phyloP scores from a whole-genome alignment of 1,140 invertebrate species.

The Triops longicaudatus region DNA sequence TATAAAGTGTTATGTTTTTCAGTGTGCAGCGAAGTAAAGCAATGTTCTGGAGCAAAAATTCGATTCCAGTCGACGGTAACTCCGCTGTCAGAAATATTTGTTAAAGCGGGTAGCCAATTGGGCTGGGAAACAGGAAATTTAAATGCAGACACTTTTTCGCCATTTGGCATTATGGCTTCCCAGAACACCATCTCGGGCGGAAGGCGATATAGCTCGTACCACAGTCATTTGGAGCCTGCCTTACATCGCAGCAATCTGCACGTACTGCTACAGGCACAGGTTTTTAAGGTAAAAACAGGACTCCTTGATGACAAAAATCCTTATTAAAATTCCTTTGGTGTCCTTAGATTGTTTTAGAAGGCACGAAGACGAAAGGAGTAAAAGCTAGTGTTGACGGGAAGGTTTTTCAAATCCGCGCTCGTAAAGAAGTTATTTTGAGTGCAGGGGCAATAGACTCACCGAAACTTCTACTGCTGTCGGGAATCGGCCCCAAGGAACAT shows the following conservation, averaged over 20 bases:
- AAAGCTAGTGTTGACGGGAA: conserved; percentile 35
- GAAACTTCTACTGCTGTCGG: conserved; percentile 62
- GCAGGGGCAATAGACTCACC: conserved; percentile 61
- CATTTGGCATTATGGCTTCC: conserved; percentile 35
- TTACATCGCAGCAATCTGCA: conserved; percentile 57
- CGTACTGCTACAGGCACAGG: conserved; percentile 56
- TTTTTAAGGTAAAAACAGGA: conserved; percentile 42
- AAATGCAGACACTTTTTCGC: conserved; percentile 36
- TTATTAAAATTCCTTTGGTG: neutral
- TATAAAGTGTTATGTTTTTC: neutral
- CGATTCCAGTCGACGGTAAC: neutral
- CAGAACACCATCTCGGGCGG: conserved; percentile 44
- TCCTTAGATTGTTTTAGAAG: conserved; percentile 20
- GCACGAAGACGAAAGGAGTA: conserved; percentile 36
- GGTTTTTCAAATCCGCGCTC: conserved; percentile 43
- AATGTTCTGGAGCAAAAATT: neutral
- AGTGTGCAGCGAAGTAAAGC: neutral
- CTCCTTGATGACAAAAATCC: neutral
- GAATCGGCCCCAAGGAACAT: conserved; percentile 48
- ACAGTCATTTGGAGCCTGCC: conserved; percentile 54
- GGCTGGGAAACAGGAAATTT: neutral
- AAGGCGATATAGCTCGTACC: conserved; percentile 45
- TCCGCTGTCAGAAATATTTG: conserved; percentile 7
- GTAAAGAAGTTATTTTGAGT: conserved; percentile 59
- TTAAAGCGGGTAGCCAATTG: neutral